Evolutionary conservation across 2,888 invertebrate species (phyloP), one percentile per base, ranked within the genome.

Genomic region (Onthophagus sagittarius): DNA sequence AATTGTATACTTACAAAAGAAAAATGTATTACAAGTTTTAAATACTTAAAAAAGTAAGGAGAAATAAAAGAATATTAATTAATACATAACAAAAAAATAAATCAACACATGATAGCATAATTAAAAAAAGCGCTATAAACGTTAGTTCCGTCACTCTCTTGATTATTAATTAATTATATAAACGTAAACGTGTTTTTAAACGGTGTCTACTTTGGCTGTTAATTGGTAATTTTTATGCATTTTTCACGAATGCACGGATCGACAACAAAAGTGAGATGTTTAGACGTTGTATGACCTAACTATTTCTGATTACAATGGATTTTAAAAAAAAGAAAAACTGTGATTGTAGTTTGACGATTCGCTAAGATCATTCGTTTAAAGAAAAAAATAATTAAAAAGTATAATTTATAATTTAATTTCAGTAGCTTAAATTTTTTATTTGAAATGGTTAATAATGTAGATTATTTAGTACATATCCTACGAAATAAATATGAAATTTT

Each of bases 201-300:
- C 74, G 75, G 77, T 82, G 82, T 84, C 83, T 83, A 82, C 82
- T 84, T 84, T 84, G 84, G 83, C 84, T 84, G 84, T 84, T 84
- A 81, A 82, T 83, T 84, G 81, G 81, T 84, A 81, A 82, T 83
- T 84, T 83, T 82, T 81, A 81, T 83, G 85, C 84, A 85, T 85
- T 85, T 83, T 80, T 76, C 67, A 72, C 80, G 80, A 84, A 84
- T 84, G 84, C 84, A 83, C 82, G 84, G 84, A 84, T 84, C 82
- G 85, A 85, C 85, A 85, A 85, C 84, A 85, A 86, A 86, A 85
- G 85, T 85, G 86, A 86, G 86, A 85, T 82, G 84, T 83, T 84
- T 84, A 84, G 84, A 83, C 80, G 80, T 80, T 83, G 83, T 84
- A 84, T 79, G 82, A 84, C 79, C 77, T 78, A 77, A 81, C 80